Conservation (phyloP, 2,888 invertebrate species). For the Campoplex nolae region DNA sequence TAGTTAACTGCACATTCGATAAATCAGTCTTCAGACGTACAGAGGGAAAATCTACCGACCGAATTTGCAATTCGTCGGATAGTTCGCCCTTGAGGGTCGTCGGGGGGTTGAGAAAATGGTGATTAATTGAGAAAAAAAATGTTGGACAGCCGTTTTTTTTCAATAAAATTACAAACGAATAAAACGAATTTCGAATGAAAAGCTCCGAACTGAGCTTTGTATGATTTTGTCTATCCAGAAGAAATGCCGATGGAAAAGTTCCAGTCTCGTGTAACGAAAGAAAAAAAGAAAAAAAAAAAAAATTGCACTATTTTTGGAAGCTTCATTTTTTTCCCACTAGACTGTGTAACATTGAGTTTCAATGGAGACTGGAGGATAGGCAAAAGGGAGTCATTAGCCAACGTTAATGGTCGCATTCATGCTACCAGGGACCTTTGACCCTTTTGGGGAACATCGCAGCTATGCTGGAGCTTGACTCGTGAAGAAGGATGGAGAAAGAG, state of each 20-base stretch:
- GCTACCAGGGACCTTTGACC: slow-evolving; percentile 76
- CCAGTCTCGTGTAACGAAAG: neutral
- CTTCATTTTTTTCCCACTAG: slow-evolving; percentile 38
- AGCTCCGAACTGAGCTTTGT: neutral
- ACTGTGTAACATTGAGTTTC: slow-evolving; percentile 52
- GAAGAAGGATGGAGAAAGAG: neutral
- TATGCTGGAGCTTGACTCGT: slow-evolving; percentile 47
- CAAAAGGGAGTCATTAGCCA: slow-evolving; percentile 78
- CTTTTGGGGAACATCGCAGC: slow-evolving; percentile 60
- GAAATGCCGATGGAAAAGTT: neutral
- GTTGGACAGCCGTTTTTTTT: neutral
- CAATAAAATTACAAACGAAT: neutral
- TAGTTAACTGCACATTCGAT: slow-evolving; percentile 28
- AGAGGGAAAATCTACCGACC: neutral
- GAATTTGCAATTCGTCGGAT: slow-evolving; percentile 26
- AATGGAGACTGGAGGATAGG: slow-evolving; percentile 64
- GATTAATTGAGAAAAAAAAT: neutral
- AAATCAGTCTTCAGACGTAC: slow-evolving; percentile 11
- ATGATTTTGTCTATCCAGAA: neutral
- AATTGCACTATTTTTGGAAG: slow-evolving; percentile 5
- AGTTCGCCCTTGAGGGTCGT: neutral
- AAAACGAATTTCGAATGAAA: neutral
- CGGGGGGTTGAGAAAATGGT: neutral
- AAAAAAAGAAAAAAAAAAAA: neutral
- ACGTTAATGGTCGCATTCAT: slow-evolving; percentile 80